A percentile compares a stretch with the other conserved stretches of the same genome.
Evolutionary conservation across 2,888 invertebrate species (phyloP).

Genomic region (Drosophila eohydei): DNA sequence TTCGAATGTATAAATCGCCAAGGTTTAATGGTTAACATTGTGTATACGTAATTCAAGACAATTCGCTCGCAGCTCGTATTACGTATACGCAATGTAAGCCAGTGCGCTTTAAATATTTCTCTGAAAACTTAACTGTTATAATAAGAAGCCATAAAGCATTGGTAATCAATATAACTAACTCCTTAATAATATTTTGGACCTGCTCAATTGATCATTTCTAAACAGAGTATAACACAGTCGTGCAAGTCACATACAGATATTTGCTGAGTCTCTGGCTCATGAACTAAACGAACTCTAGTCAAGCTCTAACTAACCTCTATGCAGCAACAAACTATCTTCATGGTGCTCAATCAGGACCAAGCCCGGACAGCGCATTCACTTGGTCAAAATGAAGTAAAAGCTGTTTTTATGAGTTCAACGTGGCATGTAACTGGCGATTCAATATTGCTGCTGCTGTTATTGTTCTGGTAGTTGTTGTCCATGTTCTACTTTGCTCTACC

Average conservation of each 20-base stretch:
- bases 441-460: constrained; percentile 9
- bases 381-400: constrained; percentile 59
- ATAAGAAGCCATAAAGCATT: too few relatives aligned
- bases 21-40: neutral
- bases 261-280: neutral
- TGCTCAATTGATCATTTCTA: neutral
- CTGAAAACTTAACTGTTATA: too few relatives aligned
- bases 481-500: neutral
- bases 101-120: too few relatives aligned
- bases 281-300: neutral
- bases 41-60: neutral
- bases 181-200: too few relatives aligned
- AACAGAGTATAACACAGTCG: neutral
- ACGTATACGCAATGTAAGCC: too few relatives aligned
- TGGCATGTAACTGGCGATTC: constrained; percentile 52
- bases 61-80: too few relatives aligned
- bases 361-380: constrained; percentile 15
- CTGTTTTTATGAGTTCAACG: constrained; percentile 65
- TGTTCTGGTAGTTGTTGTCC: neutral
- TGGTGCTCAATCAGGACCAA: constrained; percentile 2
- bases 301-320: constrained; percentile 4
- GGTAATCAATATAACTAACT: too few relatives aligned
- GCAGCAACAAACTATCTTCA: constrained; percentile 1
- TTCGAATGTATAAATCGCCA: neutral
- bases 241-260: neutral